Evolutionary conservation across 2,888 invertebrate genomes (phyloP), one percentile per base, ranked within the genome.

Genomic region (Pheosia tremula): DNA sequence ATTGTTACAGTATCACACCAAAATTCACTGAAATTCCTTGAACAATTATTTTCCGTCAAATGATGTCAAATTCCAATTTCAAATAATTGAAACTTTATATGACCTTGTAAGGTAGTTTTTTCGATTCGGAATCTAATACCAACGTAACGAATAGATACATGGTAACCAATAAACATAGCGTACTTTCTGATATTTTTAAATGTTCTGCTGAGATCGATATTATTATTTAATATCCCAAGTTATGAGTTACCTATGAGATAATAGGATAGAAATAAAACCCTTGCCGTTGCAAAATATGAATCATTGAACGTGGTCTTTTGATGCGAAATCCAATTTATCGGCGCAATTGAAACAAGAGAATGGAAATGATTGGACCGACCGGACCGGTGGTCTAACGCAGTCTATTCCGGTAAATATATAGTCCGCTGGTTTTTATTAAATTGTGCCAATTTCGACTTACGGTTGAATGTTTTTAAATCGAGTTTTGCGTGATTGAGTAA

Each of bases 241-340:
- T 24, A 24, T 24, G 24, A 24, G 24, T 24, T 13, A 52, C 5
- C 24, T 24, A 24, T 7, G 24, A 7, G 59, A 62, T 67, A 75
- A 72, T 69, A 68, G 73, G 78, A 80, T 74, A 71, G 67, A 67
- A 75, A 79, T 69, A 75, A 79, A 81, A 75, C 68, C 78, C 71
- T 73, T 73, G 75, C 76, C 78, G 77, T 78, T 74, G 80, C 81
- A 75, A 78, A 81, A 80, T 79, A 78, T 78, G 78, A 81, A 75
- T 81, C 76, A 80, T 75, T 75, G 74, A 79, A 74, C 71, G 79
- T 77, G 77, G 78, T 79, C 78, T 80, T 80, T 80, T 83, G 79
- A 75, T 74, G 77, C 73, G 73, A 72, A 78, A 83, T 82, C 78
- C 80, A 83, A 82, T 83, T 83, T 83, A 75, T 75, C 72, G 69